Conservation (phyloP, 2,888 invertebrate genomes). For the Lithosia quadra region DNA sequence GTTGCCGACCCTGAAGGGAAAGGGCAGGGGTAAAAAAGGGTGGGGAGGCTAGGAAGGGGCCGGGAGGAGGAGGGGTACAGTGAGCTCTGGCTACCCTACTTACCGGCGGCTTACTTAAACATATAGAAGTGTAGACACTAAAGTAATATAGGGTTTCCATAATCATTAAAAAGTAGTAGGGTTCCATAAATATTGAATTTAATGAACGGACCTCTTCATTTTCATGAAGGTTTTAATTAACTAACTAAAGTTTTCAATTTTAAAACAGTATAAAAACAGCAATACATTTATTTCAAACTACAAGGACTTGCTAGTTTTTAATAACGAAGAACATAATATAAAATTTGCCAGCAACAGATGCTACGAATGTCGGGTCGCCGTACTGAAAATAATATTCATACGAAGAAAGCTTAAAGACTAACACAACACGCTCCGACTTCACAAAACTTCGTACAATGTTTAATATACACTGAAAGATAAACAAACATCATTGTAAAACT, state of each 20-base stretch:
- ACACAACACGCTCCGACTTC: slow-evolving; percentile 33
- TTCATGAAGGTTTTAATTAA: no score
- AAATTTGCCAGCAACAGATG: slow-evolving; percentile 55
- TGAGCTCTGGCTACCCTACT: no score
- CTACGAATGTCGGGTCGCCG: slow-evolving; percentile 53
- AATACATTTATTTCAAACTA: slow-evolving; percentile 11
- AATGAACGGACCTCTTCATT: no score
- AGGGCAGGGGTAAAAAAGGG: no score
- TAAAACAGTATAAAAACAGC: slow-evolving; percentile 9
- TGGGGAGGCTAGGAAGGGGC: no score
- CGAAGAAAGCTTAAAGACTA: slow-evolving; percentile 52
- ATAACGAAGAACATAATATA: slow-evolving; percentile 38
- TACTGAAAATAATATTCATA: slow-evolving; percentile 64
- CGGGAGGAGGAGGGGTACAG: no score
- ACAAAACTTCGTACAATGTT: slow-evolving; percentile 20
- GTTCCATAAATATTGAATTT: no score
- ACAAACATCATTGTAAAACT: neutral
- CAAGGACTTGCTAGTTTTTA: slow-evolving; percentile 35
- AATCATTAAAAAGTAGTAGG: no score
- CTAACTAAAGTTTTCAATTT: slow-evolving; percentile 3
- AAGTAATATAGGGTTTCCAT: no score
- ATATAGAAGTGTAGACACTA: no score
- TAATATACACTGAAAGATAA: slow-evolving; percentile 32
- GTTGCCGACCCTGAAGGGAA: no score
- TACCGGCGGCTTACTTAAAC: no score